Percentiles rank a stretch among this genome's conserved stretches.
Conservation (phyloP, 2,797 vertebrate genomes). For the Chiloscyllium punctatum region DNA sequence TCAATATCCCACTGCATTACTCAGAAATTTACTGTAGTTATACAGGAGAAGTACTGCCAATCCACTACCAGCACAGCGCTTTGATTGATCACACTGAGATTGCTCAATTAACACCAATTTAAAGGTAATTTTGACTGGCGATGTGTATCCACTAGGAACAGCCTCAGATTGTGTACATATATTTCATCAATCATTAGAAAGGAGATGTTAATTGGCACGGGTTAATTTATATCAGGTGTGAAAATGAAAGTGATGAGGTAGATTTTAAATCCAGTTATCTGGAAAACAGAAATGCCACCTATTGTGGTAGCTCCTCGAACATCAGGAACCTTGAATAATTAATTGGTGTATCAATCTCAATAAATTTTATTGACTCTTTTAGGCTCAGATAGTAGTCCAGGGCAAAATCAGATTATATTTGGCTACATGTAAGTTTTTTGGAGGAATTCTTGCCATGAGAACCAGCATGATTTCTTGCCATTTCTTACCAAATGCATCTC, state of each 20-base stretch:
- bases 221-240: neutral
- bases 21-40: neutral
- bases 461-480: too few relatives aligned
- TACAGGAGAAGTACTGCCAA: neutral
- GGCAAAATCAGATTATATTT: too few relatives aligned
- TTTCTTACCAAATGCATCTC: too few relatives aligned
- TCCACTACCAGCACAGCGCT: neutral
- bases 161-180: neutral
- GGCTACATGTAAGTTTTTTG: too few relatives aligned
- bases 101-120: conserved; percentile 22
- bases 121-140: neutral
- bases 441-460: too few relatives aligned
- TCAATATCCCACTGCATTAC: too few relatives aligned
- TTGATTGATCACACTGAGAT: neutral
- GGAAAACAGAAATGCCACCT: neutral
- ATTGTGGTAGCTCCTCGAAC: neutral
- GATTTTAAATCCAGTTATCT: neutral
- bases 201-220: neutral
- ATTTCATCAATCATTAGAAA: neutral
- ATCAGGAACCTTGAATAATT: neutral
- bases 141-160: neutral
- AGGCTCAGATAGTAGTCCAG: neutral
- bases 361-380: neutral
- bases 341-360: neutral
- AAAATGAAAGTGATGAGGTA: neutral